Conservation (phyloP, 1,140 invertebrate species). For the Drosophila sp. region DNA sequence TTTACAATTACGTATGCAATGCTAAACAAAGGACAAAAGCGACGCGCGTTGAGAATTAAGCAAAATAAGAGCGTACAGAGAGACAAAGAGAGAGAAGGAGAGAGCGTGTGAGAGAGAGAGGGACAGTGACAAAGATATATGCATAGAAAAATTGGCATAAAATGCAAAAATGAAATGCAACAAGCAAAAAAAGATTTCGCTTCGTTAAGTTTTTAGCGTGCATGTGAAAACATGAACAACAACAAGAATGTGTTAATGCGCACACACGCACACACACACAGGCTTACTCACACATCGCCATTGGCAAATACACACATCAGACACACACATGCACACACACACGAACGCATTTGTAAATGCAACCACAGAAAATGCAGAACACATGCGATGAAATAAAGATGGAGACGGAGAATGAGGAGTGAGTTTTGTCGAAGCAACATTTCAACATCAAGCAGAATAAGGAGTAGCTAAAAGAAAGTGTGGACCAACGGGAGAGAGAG, state of each 20-base stretch:
- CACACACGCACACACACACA: constrained; percentile 26
- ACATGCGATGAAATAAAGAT: constrained; percentile 50
- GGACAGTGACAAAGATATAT: not conserved
- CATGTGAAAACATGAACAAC: constrained; percentile 61
- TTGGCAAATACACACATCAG: constrained; percentile 44
- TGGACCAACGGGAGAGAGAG: constrained; percentile 13
- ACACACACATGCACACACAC: not conserved
- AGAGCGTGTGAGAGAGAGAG: constrained; percentile 1
- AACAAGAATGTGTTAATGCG: constrained; percentile 60
- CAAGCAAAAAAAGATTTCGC: constrained; percentile 65
- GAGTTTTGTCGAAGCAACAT: constrained; percentile 42
- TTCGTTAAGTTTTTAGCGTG: constrained; percentile 77
- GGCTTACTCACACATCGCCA: constrained; percentile 20
- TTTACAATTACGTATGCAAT: constrained; percentile 72
- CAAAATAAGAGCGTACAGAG: not conserved
- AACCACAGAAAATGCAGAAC: constrained; percentile 75
- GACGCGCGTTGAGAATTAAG: constrained; percentile 25
- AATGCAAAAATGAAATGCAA: constrained; percentile 65
- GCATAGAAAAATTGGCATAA: constrained; percentile 40
- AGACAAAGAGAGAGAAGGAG: not conserved
- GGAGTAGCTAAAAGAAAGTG: constrained; percentile 6
- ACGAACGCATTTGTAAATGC: constrained; percentile 28
- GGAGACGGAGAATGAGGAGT: constrained; percentile 11
- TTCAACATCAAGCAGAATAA: constrained; percentile 17
- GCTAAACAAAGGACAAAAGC: constrained; percentile 49